Evolutionary conservation across 2,113 vertebrate species (phyloP).

Genomic region (Pungitius pungitius): DNA sequence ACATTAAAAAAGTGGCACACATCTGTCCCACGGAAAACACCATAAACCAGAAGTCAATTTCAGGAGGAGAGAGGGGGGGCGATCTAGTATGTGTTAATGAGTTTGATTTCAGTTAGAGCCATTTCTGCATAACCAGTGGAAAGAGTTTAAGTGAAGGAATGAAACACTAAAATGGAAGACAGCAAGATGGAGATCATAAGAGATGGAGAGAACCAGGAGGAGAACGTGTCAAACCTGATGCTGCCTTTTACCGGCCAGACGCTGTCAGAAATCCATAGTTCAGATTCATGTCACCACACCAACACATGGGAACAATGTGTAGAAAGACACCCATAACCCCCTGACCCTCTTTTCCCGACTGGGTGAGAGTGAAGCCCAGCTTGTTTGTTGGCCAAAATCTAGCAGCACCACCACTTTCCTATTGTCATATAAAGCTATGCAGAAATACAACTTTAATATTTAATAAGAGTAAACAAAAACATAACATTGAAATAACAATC

Average conservation of each 20-base stretch:
- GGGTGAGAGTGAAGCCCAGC: no score
- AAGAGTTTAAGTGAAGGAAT: neutral
- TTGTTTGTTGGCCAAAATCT: no score
- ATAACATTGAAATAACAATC: neutral
- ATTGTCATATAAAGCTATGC: neutral
- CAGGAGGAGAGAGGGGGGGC: neutral
- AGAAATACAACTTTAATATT: neutral
- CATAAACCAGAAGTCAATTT: slow-evolving; percentile 20
- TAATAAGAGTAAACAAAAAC: neutral
- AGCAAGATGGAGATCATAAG: neutral
- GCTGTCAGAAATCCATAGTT: neutral
- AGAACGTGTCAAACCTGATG: slow-evolving; percentile 16
- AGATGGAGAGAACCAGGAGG: neutral
- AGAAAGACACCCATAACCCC: neutral
- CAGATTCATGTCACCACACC: neutral
- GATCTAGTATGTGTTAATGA: slow-evolving; percentile 7
- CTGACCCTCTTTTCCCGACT: no score
- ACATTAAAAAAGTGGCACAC: neutral
- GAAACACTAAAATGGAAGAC: neutral
- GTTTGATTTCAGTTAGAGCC: slow-evolving; percentile 24
- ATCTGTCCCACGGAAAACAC: neutral
- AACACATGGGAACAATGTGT: neutral
- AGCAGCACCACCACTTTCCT: no score
- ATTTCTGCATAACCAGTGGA: slow-evolving; percentile 6
- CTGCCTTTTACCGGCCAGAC: neutral